Evolutionary conservation across 2,113 vertebrate genomes (phyloP).

Genomic region (Puma concolor): DNA sequence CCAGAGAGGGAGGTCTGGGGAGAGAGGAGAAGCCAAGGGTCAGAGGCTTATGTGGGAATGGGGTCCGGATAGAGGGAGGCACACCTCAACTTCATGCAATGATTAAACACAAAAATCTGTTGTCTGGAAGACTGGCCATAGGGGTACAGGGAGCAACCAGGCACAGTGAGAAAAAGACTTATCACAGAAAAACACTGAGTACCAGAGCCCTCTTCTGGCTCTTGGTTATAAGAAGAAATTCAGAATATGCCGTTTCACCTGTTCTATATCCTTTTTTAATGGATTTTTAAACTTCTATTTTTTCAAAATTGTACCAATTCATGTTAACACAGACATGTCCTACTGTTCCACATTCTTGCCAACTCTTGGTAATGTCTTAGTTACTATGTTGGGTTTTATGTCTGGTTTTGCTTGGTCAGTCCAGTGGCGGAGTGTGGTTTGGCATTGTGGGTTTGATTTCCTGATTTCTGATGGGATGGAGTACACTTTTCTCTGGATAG

Average conservation of each 20-base stretch:
- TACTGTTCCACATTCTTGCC: not conserved
- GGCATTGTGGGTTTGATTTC: not conserved
- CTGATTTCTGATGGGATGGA: not conserved
- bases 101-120: not conserved
- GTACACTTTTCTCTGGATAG: not conserved
- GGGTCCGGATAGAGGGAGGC: not conserved
- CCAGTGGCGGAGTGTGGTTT: not conserved
- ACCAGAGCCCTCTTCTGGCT: not conserved
- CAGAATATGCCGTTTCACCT: not conserved
- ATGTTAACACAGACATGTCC: not conserved
- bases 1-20: fast-evolving
- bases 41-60: not conserved
- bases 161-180: not conserved
- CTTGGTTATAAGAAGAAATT: not conserved
- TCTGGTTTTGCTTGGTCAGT: not conserved
- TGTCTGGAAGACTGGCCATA: not conserved
- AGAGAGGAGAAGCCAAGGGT: not conserved
- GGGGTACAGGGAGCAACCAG: not conserved
- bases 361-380: not conserved
- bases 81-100: not conserved
- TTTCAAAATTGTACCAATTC: not conserved
- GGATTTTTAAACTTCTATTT: not conserved
- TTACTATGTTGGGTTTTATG: not conserved
- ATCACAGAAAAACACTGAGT: not conserved
- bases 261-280: not conserved